Base-by-base conservation (phyloP, 2,113 vertebrate genomes). In the Dasyornis broadbenti region DNA sequence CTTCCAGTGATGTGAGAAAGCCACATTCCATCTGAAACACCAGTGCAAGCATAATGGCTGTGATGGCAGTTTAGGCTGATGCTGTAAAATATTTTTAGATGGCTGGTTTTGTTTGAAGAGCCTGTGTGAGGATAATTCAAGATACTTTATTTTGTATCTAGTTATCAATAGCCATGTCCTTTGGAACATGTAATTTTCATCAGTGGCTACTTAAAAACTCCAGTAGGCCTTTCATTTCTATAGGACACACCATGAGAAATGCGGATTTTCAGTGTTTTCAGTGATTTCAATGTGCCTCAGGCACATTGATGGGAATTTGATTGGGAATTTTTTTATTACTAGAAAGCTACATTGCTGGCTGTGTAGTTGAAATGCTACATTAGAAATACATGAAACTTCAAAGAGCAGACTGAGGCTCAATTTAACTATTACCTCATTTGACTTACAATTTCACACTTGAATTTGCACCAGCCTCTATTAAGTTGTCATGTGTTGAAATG, bases 1-100 rank as follows among this genome's bases (percentile, higher is more conserved):
- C 95, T 97, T 96, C 77, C 89, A 94, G 94, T 94, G 91, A 92
- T 66, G 96, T 96, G 94, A 94, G 91, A 92, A 94, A 94, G 94
- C 92, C 91, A 57, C 90, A 95, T 97, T 95, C 89, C 95, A 95
- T 97, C 91, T 71, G 92, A 96, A 91, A 86, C 95, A 71, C 94
- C 86, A 89, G 61, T 54, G 88, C 93, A 88, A 95, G 65, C 88
- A 50, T 89, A 90, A 75, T 72, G 90, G 88, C 86, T 95, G 88
- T 89, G 72, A 50, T 45, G 50, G 86, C 92, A 93, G 75, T 82
- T 91, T 92, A 69, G 39, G 86, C 94, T 89, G 28, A 78, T 2
- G 69, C 93, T 89, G 27, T 44, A 9, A 63, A 64, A 24, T 71
- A 42, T 60, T 65, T 77, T 89, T 47, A 53, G 47, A 70, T 90